Base-by-base conservation (phyloP, 2,113 vertebrate genomes). In the Morone chrysops region DNA sequence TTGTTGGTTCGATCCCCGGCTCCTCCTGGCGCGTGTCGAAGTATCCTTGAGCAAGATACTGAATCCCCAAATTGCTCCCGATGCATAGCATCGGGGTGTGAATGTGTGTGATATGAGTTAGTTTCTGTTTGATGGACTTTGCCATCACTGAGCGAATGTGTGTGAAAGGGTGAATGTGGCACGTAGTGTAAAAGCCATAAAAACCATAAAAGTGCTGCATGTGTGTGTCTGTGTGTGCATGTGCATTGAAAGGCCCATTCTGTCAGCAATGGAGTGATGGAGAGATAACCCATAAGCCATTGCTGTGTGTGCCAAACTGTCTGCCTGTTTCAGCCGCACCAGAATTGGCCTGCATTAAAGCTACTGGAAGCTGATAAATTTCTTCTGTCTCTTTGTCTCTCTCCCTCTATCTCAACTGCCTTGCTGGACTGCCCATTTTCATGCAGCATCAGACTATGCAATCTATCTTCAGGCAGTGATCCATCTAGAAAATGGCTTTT, bases 231-330 rank as follows among this genome's bases (percentile, higher is more conserved):
- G n/a, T 51, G 17, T 68, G 57, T 53, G 53, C 77, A 50, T 78
- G 63, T 81, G 76, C 89, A 72, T 25, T 86, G 65, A 90, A 77
- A 78, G 74, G 73, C 80, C 59, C 38, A 60, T 68, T 65, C 75
- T 88, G 70, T 78, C 78, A 90, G 79, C 78, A 40, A 36, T 56
- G 51, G 60, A 80, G 60, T 75, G 76, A 93, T 87, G 65, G 84
- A 83, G 74, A 81, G 82, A 91, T 67, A 77, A 84, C 67, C 84
- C 69, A 67, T 57, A 50, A 87, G 67, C 66, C 73, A 71, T 59
- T 17, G 54, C 45, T 82, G 45, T 57, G 60, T 72, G 67, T 59
- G 84, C 79, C 78, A 88, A 86, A 82, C 67, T 62, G 50, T 81
- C 62, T 72, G 84, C 76, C 54, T 83, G 25, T n/a, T 38, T 78